Conservation (phyloP, 92 coral and sea anemone genomes). For the Metridium senile region DNA sequence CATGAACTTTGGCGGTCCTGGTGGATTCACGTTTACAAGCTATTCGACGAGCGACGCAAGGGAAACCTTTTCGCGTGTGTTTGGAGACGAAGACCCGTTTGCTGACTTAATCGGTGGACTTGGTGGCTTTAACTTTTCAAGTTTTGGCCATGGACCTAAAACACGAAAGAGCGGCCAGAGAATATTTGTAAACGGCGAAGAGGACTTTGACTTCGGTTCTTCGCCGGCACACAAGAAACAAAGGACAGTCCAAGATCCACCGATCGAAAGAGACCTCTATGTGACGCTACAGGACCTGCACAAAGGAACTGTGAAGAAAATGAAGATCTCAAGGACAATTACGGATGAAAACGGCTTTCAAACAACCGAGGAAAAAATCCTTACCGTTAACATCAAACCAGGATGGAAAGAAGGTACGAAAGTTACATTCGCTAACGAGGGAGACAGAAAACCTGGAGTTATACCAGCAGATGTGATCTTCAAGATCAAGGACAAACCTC, state of each 20-base stretch:
- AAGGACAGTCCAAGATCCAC: slow-evolving; percentile 75
- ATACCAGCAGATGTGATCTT: slow-evolving; percentile 91
- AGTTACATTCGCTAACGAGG: slow-evolving; percentile 79
- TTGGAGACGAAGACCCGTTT: slow-evolving; percentile 83
- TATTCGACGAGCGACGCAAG: slow-evolving; percentile 75
- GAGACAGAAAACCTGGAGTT: slow-evolving; percentile 87
- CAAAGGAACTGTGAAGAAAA: slow-evolving; percentile 80
- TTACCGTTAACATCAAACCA: slow-evolving; percentile 81
- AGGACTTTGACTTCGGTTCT: slow-evolving; percentile 34
- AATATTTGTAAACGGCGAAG: slow-evolving; percentile 20
- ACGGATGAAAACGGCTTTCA: slow-evolving; percentile 56
- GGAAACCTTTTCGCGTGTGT: slow-evolving; percentile 72
- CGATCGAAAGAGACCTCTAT: slow-evolving; percentile 81
- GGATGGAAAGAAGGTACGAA: slow-evolving; percentile 96
- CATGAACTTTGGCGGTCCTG: slow-evolving; percentile 36
- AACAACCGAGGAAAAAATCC: slow-evolving; percentile 79
- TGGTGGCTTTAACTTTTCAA: slow-evolving; percentile 74
- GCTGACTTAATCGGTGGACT: slow-evolving; percentile 84
- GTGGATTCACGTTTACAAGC: slow-evolving; percentile 67
- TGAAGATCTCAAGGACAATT: slow-evolving; percentile 87
- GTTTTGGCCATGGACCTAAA: slow-evolving; percentile 30
- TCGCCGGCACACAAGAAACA: slow-evolving; percentile 55
- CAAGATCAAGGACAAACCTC: slow-evolving; percentile 79
- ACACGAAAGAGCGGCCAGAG: slow-evolving; percentile 16
- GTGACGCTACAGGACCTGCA: slow-evolving; percentile 82